Percentiles rank a stretch among this genome's conserved stretches.
Conservation (phyloP, 2,888 invertebrate species). For the Ashinkailepas kermadecensis region DNA sequence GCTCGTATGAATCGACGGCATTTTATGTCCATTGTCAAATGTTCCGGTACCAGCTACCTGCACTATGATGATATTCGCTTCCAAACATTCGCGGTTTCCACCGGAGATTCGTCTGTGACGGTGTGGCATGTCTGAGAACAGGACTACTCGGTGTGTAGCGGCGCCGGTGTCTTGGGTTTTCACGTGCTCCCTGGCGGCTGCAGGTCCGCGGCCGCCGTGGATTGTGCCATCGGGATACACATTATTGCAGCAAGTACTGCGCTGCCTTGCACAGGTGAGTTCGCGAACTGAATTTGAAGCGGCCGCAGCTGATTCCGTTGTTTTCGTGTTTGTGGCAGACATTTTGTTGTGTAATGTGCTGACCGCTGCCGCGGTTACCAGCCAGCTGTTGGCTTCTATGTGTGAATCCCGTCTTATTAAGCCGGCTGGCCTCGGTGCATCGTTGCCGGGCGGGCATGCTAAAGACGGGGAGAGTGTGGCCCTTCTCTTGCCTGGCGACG, state of each 20-base stretch:
- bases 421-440: background rate
- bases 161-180: too few relatives aligned
- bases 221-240: background rate
- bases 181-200: too few relatives aligned
- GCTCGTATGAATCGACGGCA: too few relatives aligned
- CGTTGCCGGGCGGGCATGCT: background rate
- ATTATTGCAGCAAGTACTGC: background rate
- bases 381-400: too few relatives aligned
- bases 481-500: background rate
- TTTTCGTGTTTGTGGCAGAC: too few relatives aligned
- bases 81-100: constrained; percentile 18
- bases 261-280: background rate
- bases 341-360: background rate
- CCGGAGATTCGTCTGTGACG: background rate
- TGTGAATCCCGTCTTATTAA: background rate
- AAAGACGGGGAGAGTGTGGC: background rate
- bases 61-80: background rate
- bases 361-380: background rate
- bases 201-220: too few relatives aligned
- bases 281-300: background rate
- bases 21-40: too few relatives aligned
- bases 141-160: too few relatives aligned
- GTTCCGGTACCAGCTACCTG: too few relatives aligned
- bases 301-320: too few relatives aligned
- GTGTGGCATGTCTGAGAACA: background rate